Conservation (phyloP, 2,797 vertebrate species). For the Acrossocheilus fasciatus region DNA sequence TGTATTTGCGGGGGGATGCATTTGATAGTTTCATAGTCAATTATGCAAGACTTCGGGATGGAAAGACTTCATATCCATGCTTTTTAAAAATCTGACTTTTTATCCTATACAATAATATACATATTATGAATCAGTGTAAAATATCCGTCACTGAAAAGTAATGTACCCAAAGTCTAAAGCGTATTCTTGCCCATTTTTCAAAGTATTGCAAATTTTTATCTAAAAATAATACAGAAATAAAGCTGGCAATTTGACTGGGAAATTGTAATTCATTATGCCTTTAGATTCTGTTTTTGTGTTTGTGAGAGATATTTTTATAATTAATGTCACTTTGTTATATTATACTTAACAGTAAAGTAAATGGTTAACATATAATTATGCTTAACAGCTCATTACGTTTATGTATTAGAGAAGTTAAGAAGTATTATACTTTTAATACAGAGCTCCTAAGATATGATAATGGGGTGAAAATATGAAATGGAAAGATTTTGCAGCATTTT, state of each 20-base stretch:
- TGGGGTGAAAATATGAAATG: too few relatives aligned
- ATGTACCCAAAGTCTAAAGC: background rate
- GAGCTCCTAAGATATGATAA: too few relatives aligned
- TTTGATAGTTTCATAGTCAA: background rate
- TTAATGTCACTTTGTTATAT: too few relatives aligned
- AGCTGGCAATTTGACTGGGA: background rate
- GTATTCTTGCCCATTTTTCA: background rate
- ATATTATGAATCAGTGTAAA: background rate
- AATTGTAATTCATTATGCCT: background rate
- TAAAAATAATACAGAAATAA: background rate
- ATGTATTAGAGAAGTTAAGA: too few relatives aligned
- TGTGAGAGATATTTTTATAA: background rate
- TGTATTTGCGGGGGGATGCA: background rate
- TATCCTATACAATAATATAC: background rate
- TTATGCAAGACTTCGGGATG: background rate
- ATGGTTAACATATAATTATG: too few relatives aligned
- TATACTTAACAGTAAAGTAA: too few relatives aligned
- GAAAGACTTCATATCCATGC: background rate
- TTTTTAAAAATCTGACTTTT: background rate
- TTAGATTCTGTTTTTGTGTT: background rate
- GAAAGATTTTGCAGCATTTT: too few relatives aligned
- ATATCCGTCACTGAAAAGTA: background rate
- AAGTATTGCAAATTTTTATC: background rate
- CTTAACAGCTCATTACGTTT: too few relatives aligned
- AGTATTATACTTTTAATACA: too few relatives aligned